Base-by-base conservation (phyloP, 35 echinoderm and acorn worm genomes). In the Strongylocentrotus purpuratus region DNA sequence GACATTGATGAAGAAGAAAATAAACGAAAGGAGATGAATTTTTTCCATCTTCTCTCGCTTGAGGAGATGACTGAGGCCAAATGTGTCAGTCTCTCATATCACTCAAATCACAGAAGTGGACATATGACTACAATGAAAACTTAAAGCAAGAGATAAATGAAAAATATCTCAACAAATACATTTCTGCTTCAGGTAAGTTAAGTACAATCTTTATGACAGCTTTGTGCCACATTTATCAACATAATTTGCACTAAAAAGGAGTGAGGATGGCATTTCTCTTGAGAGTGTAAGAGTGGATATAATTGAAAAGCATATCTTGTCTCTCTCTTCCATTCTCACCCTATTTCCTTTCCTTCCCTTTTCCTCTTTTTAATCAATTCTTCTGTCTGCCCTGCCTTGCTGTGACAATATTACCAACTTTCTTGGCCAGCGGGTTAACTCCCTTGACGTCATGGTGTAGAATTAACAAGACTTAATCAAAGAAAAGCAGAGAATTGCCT, bases 391-490 rank as follows among this genome's bases (percentile, higher is more conserved):
- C 87, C 87, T 89, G 33, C 45, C 33, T 33, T 46, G 87, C 87
- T 89, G 33, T 46, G 33, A 89, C 32, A 89, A 45, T 89, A 89
- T 89, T 89, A 89, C 87, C 45, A 46, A 33, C 17, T 89, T 45
- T 45, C 45, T 89, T 46, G 87, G 87, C 87, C 87, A 89, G 87
- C 87, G 87, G 87, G 20, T 33, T 46, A 1, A 46, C 87, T 89
- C n/a, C 9, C 14, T 89, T 89, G 87, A 89, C 87, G 87, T 89
- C 87, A 89, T 31, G 33, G 87, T 45, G 87, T 45, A 89, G 33
- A 4, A 89, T 89, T 89, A 89, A 46, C 87, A 89, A 45, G 87
- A 89, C 33, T 89, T 89, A 89, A 89, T 89, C 87, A 89, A 89
- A 89, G 87, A 89, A 78, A 78, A 78, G 65, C 87, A 46, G 45